These are phyloP conservation scores for Balaenoptera acutorostrata DNA, from an alignment of 2,113 vertebrate species.

Conservation along the genomic window DNA sequence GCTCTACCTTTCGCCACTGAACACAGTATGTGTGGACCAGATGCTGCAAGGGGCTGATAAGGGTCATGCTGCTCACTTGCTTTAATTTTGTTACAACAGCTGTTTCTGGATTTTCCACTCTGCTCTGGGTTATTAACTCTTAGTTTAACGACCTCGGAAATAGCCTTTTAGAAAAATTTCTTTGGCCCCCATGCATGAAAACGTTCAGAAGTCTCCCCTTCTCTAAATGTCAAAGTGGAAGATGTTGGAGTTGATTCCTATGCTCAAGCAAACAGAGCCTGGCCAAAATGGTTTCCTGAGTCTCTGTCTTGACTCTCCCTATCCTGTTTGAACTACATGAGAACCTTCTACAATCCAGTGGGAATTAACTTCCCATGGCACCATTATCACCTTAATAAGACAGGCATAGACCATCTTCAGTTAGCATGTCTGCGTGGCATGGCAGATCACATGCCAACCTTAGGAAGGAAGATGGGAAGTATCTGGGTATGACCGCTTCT, in stretches of 20 bases:
- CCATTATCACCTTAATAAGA: conserved; percentile 38
- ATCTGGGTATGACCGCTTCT: conserved; percentile 4
- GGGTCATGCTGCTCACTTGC: neutral
- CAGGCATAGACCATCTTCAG: conserved; percentile 69
- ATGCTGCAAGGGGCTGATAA: neutral
- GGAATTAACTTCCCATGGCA: conserved; percentile 70
- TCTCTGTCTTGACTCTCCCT: neutral
- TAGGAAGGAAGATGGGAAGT: neutral
- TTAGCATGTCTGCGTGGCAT: conserved; percentile 60
- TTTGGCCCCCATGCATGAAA: neutral
- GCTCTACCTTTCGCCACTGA: neutral
- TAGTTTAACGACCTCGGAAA: conserved; percentile 51
- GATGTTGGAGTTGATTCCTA: neutral
- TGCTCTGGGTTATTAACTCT: neutral
- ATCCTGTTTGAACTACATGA: neutral
- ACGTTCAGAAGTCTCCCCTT: neutral
- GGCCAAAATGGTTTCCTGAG: neutral
- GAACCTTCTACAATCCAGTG: conserved; percentile 27
- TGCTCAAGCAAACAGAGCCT: neutral
- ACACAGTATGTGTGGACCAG: neutral
- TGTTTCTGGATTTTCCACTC: neutral
- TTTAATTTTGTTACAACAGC: neutral
- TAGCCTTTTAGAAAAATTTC: conserved; percentile 39
- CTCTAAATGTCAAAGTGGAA: neutral
- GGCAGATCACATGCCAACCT: neutral